phyloP scores from a whole-genome alignment of 92 coral and sea anemone species.

The Umimayanthus chanpuru region DNA sequence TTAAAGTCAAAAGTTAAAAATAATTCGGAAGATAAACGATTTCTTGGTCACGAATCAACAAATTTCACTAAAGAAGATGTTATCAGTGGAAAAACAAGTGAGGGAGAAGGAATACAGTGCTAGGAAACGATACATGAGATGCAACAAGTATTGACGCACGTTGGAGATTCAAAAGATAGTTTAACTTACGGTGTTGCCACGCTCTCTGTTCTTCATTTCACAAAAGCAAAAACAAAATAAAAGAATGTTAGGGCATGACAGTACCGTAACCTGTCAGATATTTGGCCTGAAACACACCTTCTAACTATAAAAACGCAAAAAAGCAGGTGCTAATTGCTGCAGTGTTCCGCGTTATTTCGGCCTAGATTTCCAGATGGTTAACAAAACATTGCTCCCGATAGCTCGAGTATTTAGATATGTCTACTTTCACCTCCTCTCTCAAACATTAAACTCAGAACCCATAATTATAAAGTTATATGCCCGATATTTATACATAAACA shows the following conservation, averaged over 20 bases:
- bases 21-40: constrained; percentile 14
- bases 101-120: not conserved
- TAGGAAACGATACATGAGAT: not conserved
- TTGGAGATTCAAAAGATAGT: not conserved
- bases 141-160: not conserved
- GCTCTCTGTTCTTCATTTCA: not conserved
- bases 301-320: too few relatives aligned
- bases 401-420: too few relatives aligned
- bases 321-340: too few relatives aligned
- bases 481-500: not conserved
- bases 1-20: not conserved
- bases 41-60: constrained; percentile 14
- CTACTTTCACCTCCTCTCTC: too few relatives aligned
- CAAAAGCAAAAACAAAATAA: not conserved
- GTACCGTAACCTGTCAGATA: not conserved
- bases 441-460: too few relatives aligned
- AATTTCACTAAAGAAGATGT: not conserved
- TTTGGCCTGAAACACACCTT: not conserved
- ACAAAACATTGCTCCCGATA: not conserved
- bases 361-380: not conserved
- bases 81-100: not conserved
- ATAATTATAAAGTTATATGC: too few relatives aligned
- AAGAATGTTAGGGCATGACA: not conserved
- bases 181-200: not conserved
- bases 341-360: not conserved